Base-by-base conservation (phyloP, 2,797 vertebrate genomes). In the Taeniopygia guttata region DNA sequence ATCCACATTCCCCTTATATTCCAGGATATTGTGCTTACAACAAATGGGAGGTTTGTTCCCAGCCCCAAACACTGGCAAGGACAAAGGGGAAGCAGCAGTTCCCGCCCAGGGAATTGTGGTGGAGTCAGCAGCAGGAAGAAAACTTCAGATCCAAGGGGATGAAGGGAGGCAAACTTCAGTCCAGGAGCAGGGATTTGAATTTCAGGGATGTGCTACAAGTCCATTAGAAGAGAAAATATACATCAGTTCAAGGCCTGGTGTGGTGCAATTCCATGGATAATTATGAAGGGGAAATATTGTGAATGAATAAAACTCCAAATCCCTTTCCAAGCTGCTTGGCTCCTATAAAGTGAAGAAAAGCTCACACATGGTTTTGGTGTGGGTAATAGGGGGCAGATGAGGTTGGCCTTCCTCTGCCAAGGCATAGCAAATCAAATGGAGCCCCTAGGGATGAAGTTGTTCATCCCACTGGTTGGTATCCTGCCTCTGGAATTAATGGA, bases 331-430 rank as follows among this genome's bases (percentile, higher is more conserved):
- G 77, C 22, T 93, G 4, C 49, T 88, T 94, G 89, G 73, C 80
- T 93, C n/a, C 29, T 25, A 22, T 51, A 13, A 82, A 86, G 42
- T 27, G 72, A 74, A 75, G 73, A 84, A 87, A 75, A 93, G 75
- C 73, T 87, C 51, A 73, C 94, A 92, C 80, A 79, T 93, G 66
- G 26, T 58, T 84, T 52, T 78, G 29, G 34, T 36, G 59, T 21
- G 91, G 54, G 59, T 95, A 90, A 93, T 75, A 79, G 85, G 60
- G 85, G 94, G 92, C 85, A 90, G 94, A 83, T 93, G 90, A 91
- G 59, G 49, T 68, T 92, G 82, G 63, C n/a, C 68, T 77, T 91
- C 27, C 34, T 78, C 77, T 91, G 76, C 62, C 68, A 62, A 90
- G 62, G 26, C 43, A 82, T 59, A 87, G 43, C 0, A 0, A 91